These are phyloP conservation scores for Macrochelys suwanniensis DNA, from an alignment of 2,797 vertebrate species.

Conservation along the genomic window DNA sequence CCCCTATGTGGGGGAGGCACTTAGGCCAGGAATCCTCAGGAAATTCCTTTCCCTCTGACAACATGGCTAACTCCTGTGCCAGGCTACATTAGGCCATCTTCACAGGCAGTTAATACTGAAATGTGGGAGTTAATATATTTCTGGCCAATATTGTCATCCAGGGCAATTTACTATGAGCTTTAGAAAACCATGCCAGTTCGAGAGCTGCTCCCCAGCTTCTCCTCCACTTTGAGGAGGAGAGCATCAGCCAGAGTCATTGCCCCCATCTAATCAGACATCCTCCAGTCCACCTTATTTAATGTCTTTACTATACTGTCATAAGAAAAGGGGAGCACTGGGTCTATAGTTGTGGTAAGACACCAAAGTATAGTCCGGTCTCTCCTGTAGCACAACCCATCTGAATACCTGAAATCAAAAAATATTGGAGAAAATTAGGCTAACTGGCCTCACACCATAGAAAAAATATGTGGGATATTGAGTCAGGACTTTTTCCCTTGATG, in stretches of 20 bases:
- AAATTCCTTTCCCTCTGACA: not conserved
- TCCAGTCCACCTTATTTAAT: not conserved
- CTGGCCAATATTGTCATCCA: conserved; percentile 39
- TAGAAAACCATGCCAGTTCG: not conserved
- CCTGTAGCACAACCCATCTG: not conserved
- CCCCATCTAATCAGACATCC: not conserved
- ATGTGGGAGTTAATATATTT: conserved; percentile 21
- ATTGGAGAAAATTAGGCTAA: not conserved
- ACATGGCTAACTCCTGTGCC: not conserved
- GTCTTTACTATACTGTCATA: not conserved
- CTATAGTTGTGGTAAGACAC: not conserved
- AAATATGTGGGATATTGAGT: not conserved
- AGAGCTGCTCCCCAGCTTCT: not conserved
- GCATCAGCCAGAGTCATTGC: not conserved
- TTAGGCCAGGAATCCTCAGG: not conserved
- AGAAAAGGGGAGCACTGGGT: fast-evolving
- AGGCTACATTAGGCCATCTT: not conserved
- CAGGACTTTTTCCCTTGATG: not conserved
- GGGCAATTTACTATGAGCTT: conserved; percentile 2
- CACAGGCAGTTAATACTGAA: not conserved
- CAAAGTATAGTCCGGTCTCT: not conserved
- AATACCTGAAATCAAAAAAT: not conserved
- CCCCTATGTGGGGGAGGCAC: not conserved
- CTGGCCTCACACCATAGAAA: not conserved
- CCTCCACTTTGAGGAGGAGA: not conserved